Evolutionary conservation across 2,113 vertebrate genomes (phyloP).

Genomic region (Indicator indicator): DNA sequence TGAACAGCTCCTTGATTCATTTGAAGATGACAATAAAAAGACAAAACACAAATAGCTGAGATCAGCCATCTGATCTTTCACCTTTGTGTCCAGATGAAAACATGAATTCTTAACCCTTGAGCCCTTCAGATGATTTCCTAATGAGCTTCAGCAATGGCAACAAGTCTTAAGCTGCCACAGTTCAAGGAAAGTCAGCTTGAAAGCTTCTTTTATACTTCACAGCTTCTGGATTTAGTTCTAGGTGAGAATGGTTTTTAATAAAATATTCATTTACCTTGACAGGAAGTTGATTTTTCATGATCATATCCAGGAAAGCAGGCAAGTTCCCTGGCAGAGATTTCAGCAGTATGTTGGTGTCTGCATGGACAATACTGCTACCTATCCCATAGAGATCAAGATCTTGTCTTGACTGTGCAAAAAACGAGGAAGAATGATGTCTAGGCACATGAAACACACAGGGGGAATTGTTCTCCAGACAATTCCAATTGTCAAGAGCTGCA

Average conservation of each 20-base stretch:
- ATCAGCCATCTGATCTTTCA: slow-evolving; percentile 32
- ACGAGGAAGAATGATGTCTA: background rate
- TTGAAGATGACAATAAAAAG: slow-evolving; percentile 21
- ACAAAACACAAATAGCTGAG: slow-evolving; percentile 4
- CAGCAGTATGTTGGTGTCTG: background rate
- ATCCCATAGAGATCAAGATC: background rate
- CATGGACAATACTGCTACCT: background rate
- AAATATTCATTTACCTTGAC: background rate
- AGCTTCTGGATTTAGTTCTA: background rate
- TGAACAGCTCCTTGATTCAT: background rate
- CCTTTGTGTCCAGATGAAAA: slow-evolving; percentile 26
- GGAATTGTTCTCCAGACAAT: background rate
- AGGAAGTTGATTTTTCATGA: background rate
- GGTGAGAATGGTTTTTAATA: background rate
- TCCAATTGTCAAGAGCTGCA: background rate
- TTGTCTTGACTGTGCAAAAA: background rate
- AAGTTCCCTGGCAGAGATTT: background rate
- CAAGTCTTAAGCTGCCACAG: slow-evolving; percentile 34
- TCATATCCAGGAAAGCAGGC: background rate
- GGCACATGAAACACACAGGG: background rate
- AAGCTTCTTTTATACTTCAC: slow-evolving; percentile 42
- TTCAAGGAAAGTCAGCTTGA: slow-evolving; percentile 29
- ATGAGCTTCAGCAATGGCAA: background rate
- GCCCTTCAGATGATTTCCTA: slow-evolving; percentile 10
- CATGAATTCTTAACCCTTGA: slow-evolving; percentile 34